These are phyloP conservation scores for Panopea generosa DNA, from an alignment of 2,888 invertebrate genomes.

Conservation along the genomic window DNA sequence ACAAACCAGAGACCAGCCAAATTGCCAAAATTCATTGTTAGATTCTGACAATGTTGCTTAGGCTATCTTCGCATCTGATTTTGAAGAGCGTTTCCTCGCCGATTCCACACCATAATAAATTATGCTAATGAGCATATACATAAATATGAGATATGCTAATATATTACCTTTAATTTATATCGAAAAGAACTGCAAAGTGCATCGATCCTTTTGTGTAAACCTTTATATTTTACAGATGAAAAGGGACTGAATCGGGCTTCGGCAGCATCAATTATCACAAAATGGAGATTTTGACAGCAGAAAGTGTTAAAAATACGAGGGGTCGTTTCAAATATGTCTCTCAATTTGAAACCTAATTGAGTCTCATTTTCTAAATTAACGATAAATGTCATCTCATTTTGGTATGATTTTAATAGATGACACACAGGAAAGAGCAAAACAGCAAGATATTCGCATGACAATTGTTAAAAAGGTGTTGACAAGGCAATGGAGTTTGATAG, in stretches of 20 bases:
- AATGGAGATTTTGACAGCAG: slow-evolving; percentile 17
- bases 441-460: no score
- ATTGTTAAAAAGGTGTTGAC: no score
- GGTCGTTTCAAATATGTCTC: slow-evolving; percentile 5
- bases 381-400: no score
- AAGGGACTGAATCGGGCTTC: not conserved
- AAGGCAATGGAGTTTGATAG: slow-evolving; percentile 43
- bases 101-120: slow-evolving; percentile 49
- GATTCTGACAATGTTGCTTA: not conserved
- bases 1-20: not conserved
- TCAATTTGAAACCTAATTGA: no score
- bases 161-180: not conserved
- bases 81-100: slow-evolving; percentile 8
- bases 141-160: slow-evolving; percentile 57
- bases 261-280: not conserved
- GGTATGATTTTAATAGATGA: no score
- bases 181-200: no score
- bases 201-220: no score
- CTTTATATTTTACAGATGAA: not conserved
- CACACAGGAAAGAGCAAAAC: no score
- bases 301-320: slow-evolving; percentile 10
- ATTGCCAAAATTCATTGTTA: not conserved
- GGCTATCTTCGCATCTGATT: slow-evolving; percentile 19
- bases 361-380: no score
- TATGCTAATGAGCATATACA: slow-evolving; percentile 61